Base-by-base conservation (phyloP, 2,797 vertebrate species). In the Bucorvus abyssinicus region DNA sequence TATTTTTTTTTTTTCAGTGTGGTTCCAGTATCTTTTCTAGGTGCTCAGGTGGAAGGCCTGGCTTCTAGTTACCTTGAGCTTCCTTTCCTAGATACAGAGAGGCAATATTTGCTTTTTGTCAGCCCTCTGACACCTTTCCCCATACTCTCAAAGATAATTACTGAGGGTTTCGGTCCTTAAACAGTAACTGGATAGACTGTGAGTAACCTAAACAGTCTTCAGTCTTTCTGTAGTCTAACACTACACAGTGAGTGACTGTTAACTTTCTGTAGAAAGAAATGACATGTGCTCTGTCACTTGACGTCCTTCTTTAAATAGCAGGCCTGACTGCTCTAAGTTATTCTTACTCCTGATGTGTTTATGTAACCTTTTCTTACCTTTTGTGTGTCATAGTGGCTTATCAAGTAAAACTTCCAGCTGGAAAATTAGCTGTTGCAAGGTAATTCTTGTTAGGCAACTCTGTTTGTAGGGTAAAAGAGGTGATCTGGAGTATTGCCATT, bases 31-130 rank as follows among this genome's bases (percentile, higher is more conserved):
- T 27, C 15, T 69, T 68, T 87, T 86, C 30, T 61, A 42, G 47
- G 27, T 69, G 20, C 8, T 65, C 5, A 5, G 0, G 0, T 52
- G 15, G 24, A 91, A 85, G 13, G 10, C 7, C 29, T 13, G 2
- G 11, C 42, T 81, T 81, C 50, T 15, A 29, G 44, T 78, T 50
- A 78, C 55, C 26, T 91, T 60, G 44, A 45, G 52, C 30, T 83
- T 73, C n/a, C 57, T 83, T 74, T 56, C 13, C 26, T 56, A 65
- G 19, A 8, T 64, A 67, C 4, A 64, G 23, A 80, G 32, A 56
- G n/a, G 18, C 38, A 81, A 4, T 84, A 52, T 32, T 81, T 80
- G 18, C 29, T 87, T 49, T 84, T 85, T 5, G 0, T 47, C 20
- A 64, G 32, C 9, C 7, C 18, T 91, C 50, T 80, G 32, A 21